Base-by-base conservation (phyloP, 2,888 invertebrate genomes). In the Nemotelus nigrinus region DNA sequence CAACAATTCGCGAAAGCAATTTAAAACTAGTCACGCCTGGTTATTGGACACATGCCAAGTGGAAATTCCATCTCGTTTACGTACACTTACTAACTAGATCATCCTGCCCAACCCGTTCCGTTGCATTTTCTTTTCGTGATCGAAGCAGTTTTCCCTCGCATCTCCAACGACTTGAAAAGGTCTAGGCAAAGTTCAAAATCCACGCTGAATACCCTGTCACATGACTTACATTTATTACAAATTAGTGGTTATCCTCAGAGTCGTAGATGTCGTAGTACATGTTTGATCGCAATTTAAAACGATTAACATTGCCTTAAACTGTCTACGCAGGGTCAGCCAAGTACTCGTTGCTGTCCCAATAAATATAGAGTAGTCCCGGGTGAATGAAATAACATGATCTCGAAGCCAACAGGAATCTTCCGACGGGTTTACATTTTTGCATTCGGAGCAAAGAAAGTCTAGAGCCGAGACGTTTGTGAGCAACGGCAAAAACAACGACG, bases 101-200 rank as follows among this genome's bases (percentile, higher is more conserved):
- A 53, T 50, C 68, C 8, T 55, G 43, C 53, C 41, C 39, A 70
- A 70, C 70, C 43, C 25, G 70, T 70, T 55, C 43, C 3, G 2
- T 25, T 25, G 25, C 25, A 39, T 60, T 39, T 25, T 39, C 60
- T 4, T 60, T 60, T 57, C 43, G 41, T 60, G 43, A 60, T 39
- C 4, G 4, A 4, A 7, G 43, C 8, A 70, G 3, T 3, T 41
- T 55, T 43, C 55, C 60, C 45, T 2, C 3, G 44, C 60, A 39
- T 74, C 39, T 74, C 60, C 48, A 41, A 41, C 10, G 6, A 39
- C 43, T 58, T 74, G 8, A 60, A 74, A 74, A 74, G 74, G 74
- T 74, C 74, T 74, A 74, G 74, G 74, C 63, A 74, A 74, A 74
- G 60, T 74, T 74, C 74, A 60, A 48, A 63, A 60, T 8, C 3